Conservation (phyloP, 1,140 invertebrate species). For the Heliconius melpomene region DNA sequence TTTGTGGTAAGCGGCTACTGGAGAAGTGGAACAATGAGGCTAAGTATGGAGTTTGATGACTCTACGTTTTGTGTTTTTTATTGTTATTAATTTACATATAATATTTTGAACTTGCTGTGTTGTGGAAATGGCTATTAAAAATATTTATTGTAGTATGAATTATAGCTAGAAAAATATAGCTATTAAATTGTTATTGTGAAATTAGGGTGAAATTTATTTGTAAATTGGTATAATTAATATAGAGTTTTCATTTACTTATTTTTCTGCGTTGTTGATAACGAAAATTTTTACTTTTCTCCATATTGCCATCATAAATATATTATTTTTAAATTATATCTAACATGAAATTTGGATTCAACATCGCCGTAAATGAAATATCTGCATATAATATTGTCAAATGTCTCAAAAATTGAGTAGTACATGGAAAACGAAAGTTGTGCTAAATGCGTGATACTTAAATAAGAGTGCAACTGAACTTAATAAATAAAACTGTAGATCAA, state of each 20-base stretch:
- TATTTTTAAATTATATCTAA: no score
- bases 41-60: slow-evolving; percentile 21
- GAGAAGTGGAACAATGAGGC: slow-evolving; percentile 31
- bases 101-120: not conserved
- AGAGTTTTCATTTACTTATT: not conserved
- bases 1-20: slow-evolving; percentile 64
- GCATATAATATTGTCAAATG: no score
- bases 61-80: slow-evolving; percentile 10
- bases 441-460: no score
- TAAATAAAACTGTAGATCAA: no score
- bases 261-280: not conserved
- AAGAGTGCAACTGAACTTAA: no score
- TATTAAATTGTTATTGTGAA: not conserved
- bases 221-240: not conserved
- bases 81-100: slow-evolving; percentile 3
- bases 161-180: not conserved
- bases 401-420: no score
- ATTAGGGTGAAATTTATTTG: not conserved
- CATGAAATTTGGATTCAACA: no score
- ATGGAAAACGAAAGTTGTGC: no score
- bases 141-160: not conserved
- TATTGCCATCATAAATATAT: no score
- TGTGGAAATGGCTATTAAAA: not conserved
- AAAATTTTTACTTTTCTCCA: no score
- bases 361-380: no score